Base-by-base conservation (phyloP, 2,797 vertebrate genomes). In the Tragopan temminckii region DNA sequence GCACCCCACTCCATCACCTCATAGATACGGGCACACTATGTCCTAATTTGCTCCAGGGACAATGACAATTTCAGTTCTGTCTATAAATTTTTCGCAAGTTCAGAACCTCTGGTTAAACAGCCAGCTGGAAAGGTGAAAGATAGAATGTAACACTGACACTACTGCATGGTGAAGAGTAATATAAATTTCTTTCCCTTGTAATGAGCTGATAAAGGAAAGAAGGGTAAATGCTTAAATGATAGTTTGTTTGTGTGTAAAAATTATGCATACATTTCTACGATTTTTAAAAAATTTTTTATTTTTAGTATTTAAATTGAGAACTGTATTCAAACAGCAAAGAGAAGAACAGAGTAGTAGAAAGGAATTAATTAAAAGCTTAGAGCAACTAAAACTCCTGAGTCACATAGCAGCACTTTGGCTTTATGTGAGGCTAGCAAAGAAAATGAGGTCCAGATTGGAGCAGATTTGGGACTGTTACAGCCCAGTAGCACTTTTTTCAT, bases 321-420 rank as follows among this genome's bases (percentile, higher is more conserved):
- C 2, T 43, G 29, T 57, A 52, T 52, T 52, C 50, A 52, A 52
- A 17, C 27, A 16, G 27, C 50, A 52, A 52, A 52, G 25, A 52
- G 14, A 50, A 48, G 13, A 50, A 52, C 15, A 29, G 29, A 17
- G 16, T 53, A 53, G 27, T 9, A 18, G 27, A 13, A 33, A 40
- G 35, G 50, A 57, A 7, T 9, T 11, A 43, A 7, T 42, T 43
- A 63, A 80, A 69, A 46, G 13, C 3, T 21, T 16, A 18, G 57
- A 11, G 7, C 25, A 48, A 29, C 20, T 18, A 10, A 48, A 75
- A 45, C 11, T n/a, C 21, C 31, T 14, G 29, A 58, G 29, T 27
- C 25, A 29, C 10, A 1, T 5, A 40, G 38, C 19, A 79, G 38
- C 15, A 36, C 6, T 19, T 27, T 31, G 33, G 5, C 0, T 0